A percentile compares a stretch with the other conserved stretches of the same genome.
These are phyloP conservation scores for Cheiracanthium punctorium DNA, from an alignment of 2,888 invertebrate genomes.

Conservation along the genomic window DNA sequence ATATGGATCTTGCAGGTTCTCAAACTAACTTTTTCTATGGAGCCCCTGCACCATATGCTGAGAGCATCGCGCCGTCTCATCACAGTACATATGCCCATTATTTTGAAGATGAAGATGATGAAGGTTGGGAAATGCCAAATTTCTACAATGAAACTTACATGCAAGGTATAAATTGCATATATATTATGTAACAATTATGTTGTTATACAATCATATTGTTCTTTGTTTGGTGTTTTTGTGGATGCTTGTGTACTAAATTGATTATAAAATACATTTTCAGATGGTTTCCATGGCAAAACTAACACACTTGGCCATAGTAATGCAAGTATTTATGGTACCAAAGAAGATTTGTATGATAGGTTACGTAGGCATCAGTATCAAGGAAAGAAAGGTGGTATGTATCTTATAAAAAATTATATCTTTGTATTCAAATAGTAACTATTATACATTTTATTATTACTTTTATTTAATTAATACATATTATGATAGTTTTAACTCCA, in stretches of 20 bases:
- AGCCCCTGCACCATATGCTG: conserved; percentile 94
- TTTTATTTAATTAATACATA: too few species aligned
- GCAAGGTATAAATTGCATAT: conserved; percentile 79
- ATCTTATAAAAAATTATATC: background rate
- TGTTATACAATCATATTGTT: too few species aligned
- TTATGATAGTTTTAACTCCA: too few species aligned
- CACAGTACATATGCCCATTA: conserved; percentile 96
- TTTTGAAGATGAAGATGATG: conserved; percentile 89
- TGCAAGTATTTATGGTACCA: conserved; percentile 93
- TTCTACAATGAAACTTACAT: conserved; percentile 97
- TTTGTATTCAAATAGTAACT: background rate
- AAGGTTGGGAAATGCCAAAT: conserved; percentile 98
- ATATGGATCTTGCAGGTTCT: conserved; percentile 88
- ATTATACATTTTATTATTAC: too few species aligned
- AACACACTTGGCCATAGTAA: conserved; percentile 94
- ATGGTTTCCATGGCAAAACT: conserved; percentile 89
- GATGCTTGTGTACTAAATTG: too few species aligned
- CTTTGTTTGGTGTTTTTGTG: too few species aligned
- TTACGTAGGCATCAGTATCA: conserved; percentile 95
- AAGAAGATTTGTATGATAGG: conserved; percentile 95
- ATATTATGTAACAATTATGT: too few species aligned
- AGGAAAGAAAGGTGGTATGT: conserved; percentile 87
- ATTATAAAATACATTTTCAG: conserved; percentile 75
- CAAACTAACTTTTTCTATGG: conserved; percentile 98
- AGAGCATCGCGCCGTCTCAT: conserved; percentile 95